Conservation (phyloP, 2,888 invertebrate genomes). For the Meloe dianella region DNA sequence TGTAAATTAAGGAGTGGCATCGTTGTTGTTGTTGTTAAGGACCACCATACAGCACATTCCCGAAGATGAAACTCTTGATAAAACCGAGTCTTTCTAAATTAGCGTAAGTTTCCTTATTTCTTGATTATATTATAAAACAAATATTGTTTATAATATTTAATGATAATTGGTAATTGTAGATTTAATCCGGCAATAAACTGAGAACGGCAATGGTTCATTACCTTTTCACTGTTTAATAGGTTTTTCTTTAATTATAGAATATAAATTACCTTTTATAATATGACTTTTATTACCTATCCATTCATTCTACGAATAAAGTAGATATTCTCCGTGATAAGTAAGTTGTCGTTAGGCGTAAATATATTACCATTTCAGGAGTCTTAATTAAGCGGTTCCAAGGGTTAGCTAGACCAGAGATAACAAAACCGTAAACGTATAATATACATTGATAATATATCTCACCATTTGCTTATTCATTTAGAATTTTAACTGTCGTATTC, state of each 20-base stretch:
- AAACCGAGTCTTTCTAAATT: neutral
- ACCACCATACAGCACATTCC: constrained; percentile 49
- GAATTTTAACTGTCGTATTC: neutral
- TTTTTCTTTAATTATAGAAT: neutral
- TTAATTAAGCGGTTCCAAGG: constrained; percentile 46
- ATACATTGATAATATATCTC: constrained; percentile 2
- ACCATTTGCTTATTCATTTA: neutral
- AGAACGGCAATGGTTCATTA: neutral
- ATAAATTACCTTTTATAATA: constrained; percentile 12
- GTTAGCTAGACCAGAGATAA: constrained; percentile 37
- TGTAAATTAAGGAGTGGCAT: constrained; percentile 54
- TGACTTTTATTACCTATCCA: constrained; percentile 11
- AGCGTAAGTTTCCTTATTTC: no score
- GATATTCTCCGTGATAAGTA: constrained; percentile 46
- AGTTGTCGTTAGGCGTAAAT: constrained; percentile 44
- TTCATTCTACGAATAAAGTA: constrained; percentile 38
- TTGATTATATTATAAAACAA: neutral
- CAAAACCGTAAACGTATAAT: constrained; percentile 21
- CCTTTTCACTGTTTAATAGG: neutral
- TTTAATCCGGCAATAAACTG: constrained; percentile 13
- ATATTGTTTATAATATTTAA: neutral
- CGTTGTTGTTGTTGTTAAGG: constrained; percentile 37
- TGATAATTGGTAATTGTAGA: constrained; percentile 43
- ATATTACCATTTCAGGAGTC: constrained; percentile 41
- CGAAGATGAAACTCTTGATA: neutral